These are phyloP conservation scores for Mionectes macconnelli DNA, from an alignment of 2,113 vertebrate species.

Conservation along the genomic window DNA sequence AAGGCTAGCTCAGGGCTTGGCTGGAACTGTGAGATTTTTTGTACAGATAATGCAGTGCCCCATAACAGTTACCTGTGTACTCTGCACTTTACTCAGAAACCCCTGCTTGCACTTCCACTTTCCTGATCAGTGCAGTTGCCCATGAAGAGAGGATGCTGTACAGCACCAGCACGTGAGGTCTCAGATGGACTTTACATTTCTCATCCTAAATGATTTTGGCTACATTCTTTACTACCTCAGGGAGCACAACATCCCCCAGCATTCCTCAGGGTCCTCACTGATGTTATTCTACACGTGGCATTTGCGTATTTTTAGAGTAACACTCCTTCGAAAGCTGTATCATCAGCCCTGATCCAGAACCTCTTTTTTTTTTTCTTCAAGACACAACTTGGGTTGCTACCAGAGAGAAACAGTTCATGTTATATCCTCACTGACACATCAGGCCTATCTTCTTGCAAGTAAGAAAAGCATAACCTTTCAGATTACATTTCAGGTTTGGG, in stretches of 20 bases:
- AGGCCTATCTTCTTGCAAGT: background rate
- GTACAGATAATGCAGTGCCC: background rate
- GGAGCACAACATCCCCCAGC: background rate
- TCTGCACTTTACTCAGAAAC: background rate
- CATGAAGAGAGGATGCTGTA: background rate
- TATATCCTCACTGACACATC: background rate
- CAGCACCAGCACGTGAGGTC: background rate
- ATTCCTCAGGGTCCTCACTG: background rate
- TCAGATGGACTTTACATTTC: background rate
- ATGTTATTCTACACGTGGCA: fast-evolving
- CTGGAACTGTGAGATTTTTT: background rate
- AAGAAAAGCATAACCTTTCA: background rate
- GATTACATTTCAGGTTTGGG: background rate
- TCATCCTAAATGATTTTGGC: background rate
- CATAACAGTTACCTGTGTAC: background rate
- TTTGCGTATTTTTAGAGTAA: background rate
- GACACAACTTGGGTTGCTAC: background rate
- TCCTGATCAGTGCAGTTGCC: background rate
- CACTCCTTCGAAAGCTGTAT: background rate
- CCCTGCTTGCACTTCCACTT: background rate
- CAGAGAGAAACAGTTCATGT: background rate
- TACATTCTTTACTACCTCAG: background rate
- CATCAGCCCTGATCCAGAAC: background rate
- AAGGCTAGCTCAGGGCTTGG: background rate
- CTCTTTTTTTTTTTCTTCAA: background rate